Evolutionary conservation across 2,888 invertebrate species (phyloP), one percentile per base, ranked within the genome.

Genomic region (Agriopis marginaria): DNA sequence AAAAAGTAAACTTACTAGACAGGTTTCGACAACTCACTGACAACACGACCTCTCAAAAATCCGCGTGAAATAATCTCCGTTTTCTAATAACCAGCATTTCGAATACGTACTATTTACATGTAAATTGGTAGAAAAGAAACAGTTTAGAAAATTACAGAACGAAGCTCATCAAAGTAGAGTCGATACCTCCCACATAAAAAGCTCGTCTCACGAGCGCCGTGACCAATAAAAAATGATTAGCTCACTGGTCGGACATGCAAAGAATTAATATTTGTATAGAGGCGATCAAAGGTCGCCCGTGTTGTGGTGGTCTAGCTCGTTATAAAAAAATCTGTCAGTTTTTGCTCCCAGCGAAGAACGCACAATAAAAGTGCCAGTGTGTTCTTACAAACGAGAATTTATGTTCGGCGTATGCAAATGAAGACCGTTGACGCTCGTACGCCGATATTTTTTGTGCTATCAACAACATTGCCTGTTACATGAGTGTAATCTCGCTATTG

Each of bases 341-440:
- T 92, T 92, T 91, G 87, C 88, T 84, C 79, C 80, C 80, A 86
- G 87, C 89, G 86, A 88, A 89, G 85, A 86, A 86, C 86, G 86
- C 85, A 92, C 92, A 92, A 92, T 94, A 94, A 93, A 93, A 93
- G 90, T 92, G 92, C 90, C 91, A 92, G 87, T 86, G 86, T 87
- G 91, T 91, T 91, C 92, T 90, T 93, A 91, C 93, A 93, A 93
- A 93, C 93, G 91, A 93, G 93, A 91, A 94, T 93, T 93, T 93
- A 94, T 92, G 92, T 88, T 86, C 87, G 79, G 82, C 85, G 83
- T 90, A 93, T 94, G 94, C 86, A 92, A 94, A 94, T 94, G 86
- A 88, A 83, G 85, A 79, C 82, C 83, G 86, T 86, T 84, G 88
- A 81, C 86, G 85, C 82, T 85, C 84, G 83, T 81, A 80, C 82